Conservation (phyloP, 2,888 invertebrate species). For the Pristionchus exspectatus region DNA sequence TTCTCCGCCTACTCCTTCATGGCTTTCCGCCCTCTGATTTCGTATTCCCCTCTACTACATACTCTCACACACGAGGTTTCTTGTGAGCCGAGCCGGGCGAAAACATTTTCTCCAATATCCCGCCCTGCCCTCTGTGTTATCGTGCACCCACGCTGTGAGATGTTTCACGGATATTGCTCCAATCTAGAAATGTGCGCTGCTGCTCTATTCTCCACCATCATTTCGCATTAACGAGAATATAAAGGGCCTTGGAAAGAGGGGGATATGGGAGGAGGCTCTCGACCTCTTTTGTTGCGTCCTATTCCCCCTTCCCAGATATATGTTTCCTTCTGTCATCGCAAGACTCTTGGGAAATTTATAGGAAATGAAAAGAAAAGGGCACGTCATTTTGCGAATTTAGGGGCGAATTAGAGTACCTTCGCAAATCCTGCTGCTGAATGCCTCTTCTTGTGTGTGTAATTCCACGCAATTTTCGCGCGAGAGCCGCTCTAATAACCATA, state of each 20-base stretch:
- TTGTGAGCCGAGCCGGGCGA: not conserved
- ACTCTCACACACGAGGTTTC: constrained; percentile 16
- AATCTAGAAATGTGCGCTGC: not conserved
- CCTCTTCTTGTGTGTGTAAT: not conserved
- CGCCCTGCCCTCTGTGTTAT: not conserved
- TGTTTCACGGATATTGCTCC: constrained; percentile 37
- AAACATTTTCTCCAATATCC: not conserved
- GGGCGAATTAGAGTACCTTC: not conserved
- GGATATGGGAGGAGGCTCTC: not conserved
- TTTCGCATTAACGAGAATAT: constrained; percentile 51
- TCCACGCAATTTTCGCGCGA: not conserved
- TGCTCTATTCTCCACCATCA: constrained; percentile 37
- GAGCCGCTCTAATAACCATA: constrained; percentile 10
- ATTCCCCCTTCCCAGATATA: not conserved
- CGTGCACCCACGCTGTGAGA: not conserved
- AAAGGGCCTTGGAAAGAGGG: not conserved
- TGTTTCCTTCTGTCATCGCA: not conserved
- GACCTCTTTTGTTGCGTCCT: constrained; percentile 35
- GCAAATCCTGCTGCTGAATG: not conserved
- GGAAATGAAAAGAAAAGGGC: not conserved
- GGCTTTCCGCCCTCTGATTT: not conserved
- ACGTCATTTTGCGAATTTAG: not conserved
- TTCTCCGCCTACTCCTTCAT: not conserved
- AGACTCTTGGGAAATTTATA: not conserved
- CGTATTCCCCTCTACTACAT: not conserved